These are phyloP conservation scores for Emberiza fucata DNA, from an alignment of 2,113 vertebrate genomes.

Conservation along the genomic window DNA sequence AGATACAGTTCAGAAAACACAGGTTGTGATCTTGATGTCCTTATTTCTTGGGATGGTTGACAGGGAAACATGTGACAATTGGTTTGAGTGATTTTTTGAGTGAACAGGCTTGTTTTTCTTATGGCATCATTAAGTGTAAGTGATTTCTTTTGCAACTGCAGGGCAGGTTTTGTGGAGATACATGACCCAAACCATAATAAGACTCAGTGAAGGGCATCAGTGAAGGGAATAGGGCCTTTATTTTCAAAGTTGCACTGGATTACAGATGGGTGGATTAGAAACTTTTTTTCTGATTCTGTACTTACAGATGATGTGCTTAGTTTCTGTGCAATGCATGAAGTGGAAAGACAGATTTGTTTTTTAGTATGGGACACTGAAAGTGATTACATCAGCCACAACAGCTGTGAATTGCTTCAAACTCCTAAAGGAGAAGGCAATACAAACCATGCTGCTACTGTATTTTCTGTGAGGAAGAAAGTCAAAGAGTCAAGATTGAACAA, in stretches of 20 bases:
- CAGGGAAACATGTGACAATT: background rate
- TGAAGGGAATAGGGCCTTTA: background rate
- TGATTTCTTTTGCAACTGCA: slow-evolving; percentile 42
- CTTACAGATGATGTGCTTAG: background rate
- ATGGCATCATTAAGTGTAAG: background rate
- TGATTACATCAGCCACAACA: background rate
- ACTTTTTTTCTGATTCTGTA: background rate
- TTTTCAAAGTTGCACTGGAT: background rate
- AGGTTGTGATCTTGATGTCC: background rate
- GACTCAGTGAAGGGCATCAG: background rate
- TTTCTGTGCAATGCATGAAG: background rate
- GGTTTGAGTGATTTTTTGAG: slow-evolving; percentile 20
- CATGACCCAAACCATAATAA: slow-evolving; percentile 25
- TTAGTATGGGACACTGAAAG: background rate
- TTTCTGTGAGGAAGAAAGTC: background rate
- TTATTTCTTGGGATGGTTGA: background rate
- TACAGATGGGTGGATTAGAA: background rate
- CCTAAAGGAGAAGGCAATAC: background rate
- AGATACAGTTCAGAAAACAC: background rate
- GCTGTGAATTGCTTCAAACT: background rate
- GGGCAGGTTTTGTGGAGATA: slow-evolving; percentile 39
- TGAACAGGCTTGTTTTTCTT: slow-evolving; percentile 22
- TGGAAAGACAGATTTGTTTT: background rate
- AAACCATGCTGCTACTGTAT: background rate
- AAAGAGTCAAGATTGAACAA: background rate